A percentile compares a stretch with the other conserved stretches of the same genome.
These are phyloP conservation scores for Eurystomus glaucurus DNA, from an alignment of 2,797 vertebrate species.

Conservation along the genomic window DNA sequence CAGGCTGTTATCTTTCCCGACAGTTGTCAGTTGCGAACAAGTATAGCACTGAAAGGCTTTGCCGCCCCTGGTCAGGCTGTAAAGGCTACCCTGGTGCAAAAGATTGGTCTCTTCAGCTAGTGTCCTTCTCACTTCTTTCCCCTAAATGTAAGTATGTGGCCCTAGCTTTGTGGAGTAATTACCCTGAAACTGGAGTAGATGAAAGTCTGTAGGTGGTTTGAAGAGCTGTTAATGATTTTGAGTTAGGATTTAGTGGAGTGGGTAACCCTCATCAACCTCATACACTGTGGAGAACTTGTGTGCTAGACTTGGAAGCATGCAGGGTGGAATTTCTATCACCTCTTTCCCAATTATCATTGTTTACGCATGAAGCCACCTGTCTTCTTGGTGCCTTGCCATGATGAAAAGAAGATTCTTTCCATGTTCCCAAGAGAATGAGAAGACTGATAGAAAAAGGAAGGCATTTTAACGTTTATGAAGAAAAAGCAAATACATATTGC, in stretches of 20 bases:
- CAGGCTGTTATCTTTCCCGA: background rate
- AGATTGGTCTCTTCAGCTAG: background rate
- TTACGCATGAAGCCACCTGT: slow-evolving; percentile 70
- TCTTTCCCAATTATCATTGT: slow-evolving; percentile 61
- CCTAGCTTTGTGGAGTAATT: background rate
- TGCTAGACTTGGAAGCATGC: slow-evolving; percentile 40
- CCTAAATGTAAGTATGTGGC: background rate
- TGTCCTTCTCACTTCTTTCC: background rate
- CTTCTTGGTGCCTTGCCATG: slow-evolving; percentile 66
- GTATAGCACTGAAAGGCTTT: background rate
- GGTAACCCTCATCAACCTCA: background rate
- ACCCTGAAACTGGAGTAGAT: background rate
- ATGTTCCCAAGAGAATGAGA: slow-evolving; percentile 43
- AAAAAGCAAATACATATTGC: slow-evolving; percentile 65
- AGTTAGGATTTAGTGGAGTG: background rate
- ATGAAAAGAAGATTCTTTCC: slow-evolving; percentile 29
- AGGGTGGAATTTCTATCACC: slow-evolving; percentile 70
- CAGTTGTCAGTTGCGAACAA: background rate
- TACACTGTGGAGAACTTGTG: background rate
- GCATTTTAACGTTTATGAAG: slow-evolving; percentile 59
- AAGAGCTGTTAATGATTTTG: background rate
- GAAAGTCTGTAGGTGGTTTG: background rate
- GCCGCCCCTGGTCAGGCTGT: background rate
- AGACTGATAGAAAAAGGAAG: background rate
- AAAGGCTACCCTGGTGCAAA: background rate